Conservation (phyloP, 1,140 invertebrate genomes). For the Trichonephila clavipes region DNA sequence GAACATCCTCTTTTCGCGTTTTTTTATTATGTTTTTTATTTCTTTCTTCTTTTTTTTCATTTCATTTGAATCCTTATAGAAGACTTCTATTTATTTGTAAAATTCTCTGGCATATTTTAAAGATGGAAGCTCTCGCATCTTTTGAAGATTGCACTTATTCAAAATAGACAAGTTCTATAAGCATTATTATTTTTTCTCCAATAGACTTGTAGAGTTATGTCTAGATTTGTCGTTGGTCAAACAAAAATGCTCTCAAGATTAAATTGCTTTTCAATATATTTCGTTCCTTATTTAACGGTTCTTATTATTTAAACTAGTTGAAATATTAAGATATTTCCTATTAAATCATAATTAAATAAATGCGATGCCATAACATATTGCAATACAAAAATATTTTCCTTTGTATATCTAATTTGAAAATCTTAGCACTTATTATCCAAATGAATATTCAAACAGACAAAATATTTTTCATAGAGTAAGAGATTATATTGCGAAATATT, state of each 20-base stretch:
- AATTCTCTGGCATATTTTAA: neutral
- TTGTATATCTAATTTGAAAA: too few relatives aligned
- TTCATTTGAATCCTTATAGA: slow-evolving; percentile 1
- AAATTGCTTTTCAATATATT: neutral
- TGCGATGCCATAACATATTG: too few relatives aligned
- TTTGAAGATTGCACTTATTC: slow-evolving; percentile 15
- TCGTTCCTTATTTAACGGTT: neutral
- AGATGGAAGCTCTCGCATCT: neutral
- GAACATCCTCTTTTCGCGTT: slow-evolving; percentile 14
- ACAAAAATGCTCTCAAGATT: neutral
- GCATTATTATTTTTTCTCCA: neutral
- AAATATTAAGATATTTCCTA: too few relatives aligned
- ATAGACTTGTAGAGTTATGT: neutral
- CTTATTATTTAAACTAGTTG: too few relatives aligned
- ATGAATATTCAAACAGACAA: too few relatives aligned
- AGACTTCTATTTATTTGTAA: neutral
- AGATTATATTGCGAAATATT: too few relatives aligned
- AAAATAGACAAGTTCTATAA: neutral
- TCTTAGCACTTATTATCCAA: too few relatives aligned
- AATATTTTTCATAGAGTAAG: too few relatives aligned
- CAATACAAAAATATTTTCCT: too few relatives aligned
- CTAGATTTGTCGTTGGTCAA: neutral
- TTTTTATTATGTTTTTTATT: neutral
- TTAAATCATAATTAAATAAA: too few relatives aligned
- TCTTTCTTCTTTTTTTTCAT: neutral